A percentile compares a stretch with the other conserved stretches of the same genome.
Evolutionary conservation across 1,140 invertebrate genomes (phyloP).

Genomic region (Calliopsis andreniformis): DNA sequence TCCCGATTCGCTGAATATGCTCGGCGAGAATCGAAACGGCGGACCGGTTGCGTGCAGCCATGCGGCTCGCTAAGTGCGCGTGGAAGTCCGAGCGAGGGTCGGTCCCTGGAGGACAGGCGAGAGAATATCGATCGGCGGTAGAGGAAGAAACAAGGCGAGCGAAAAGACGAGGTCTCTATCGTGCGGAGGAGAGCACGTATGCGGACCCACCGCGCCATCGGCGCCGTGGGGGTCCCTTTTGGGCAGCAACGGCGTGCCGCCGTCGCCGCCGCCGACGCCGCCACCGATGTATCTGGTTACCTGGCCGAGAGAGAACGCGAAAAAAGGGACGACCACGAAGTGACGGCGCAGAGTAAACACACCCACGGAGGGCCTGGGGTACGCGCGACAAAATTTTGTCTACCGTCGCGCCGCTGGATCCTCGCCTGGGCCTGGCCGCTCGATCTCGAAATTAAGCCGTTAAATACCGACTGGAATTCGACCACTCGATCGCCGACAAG

Average conservation of each 20-base stretch:
- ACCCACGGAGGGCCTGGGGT: slow-evolving; percentile 31
- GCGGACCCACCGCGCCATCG: slow-evolving; percentile 58
- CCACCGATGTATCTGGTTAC: slow-evolving; percentile 73
- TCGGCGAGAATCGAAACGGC: not conserved
- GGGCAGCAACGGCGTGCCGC: slow-evolving; percentile 64
- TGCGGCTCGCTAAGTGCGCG: not conserved
- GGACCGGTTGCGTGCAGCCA: too few relatives aligned
- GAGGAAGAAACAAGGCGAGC: slow-evolving; percentile 45
- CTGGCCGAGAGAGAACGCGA: slow-evolving; percentile 60
- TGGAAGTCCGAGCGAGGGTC: not conserved
- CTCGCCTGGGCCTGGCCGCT: not conserved
- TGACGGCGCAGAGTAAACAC: slow-evolving; percentile 55
- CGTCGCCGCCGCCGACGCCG: slow-evolving; percentile 65
- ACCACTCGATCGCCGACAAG: not conserved
- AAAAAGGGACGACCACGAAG: slow-evolving; percentile 55
- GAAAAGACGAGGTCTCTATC: slow-evolving; percentile 57
- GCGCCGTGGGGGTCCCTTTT: slow-evolving; percentile 65
- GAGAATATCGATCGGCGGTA: slow-evolving; percentile 61
- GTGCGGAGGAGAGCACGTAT: slow-evolving; percentile 36
- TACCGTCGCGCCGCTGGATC: slow-evolving; percentile 24
- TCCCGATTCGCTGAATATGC: not conserved
- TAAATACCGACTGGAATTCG: not conserved
- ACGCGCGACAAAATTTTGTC: slow-evolving; percentile 60
- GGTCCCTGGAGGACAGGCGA: slow-evolving; percentile 18
- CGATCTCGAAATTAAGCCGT: slow-evolving; percentile 28